Base-by-base conservation (phyloP, 2,113 vertebrate genomes). In the Malurus cyaneus region DNA sequence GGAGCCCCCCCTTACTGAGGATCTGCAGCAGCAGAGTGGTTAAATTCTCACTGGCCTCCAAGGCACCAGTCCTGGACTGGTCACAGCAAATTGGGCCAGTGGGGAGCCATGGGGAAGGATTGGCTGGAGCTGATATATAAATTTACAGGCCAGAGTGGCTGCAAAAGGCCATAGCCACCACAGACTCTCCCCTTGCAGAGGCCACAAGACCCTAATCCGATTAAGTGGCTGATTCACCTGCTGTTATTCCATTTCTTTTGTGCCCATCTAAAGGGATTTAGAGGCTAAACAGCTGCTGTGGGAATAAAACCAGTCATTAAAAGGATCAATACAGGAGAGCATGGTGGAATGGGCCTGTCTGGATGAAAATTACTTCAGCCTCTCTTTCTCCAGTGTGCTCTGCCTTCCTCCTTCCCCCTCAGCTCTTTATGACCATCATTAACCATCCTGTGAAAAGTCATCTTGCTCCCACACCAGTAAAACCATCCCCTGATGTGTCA, bases 1-100 rank as follows among this genome's bases (percentile, higher is more conserved):
- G 66, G 18, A 70, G n/a, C 29, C 19, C 5, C 4, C 31, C 14
- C 15, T 46, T 3, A 0, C 4, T 17, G 34, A 9, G 23, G 4
- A 1, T 3, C 64, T 24, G 71, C 70, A 26, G 23, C 3, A 32
- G 59, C 34, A 14, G 28, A 1, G 29, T 2, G 23, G 7, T 6
- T 34, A 11, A 13, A 50, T 14, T 4, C 25, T 23, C 60, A 44
- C 39, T 29, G 64, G 8, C 11, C 44, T 31, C 32, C 41, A 21
- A 18, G 42, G 42, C n/a, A n/a, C 14, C 9, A 5, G 44, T 10
- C 16, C 32, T 11, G 14, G 57, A 1, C 42, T 28, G 39, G 39
- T 4, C 62, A 12, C 28, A 46, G 64, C 36, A 78, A 6, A 4
- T 11, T 1, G 39, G 56, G 44, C 31, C 67, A 16, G 19, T 11